Evolutionary conservation across 2,113 vertebrate genomes (phyloP).

Genomic region (Trichechus manatus): DNA sequence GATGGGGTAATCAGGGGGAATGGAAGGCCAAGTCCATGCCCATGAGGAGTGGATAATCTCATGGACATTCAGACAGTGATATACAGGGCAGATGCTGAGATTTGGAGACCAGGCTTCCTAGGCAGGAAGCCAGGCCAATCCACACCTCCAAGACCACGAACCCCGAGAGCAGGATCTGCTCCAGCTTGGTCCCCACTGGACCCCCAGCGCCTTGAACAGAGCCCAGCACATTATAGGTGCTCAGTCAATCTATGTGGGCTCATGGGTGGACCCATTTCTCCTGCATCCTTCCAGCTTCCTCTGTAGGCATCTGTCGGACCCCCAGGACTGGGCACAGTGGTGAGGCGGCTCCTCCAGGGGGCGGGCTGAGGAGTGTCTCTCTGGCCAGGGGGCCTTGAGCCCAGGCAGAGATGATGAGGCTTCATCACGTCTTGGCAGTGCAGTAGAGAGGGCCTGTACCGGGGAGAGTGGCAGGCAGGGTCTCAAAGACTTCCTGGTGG

Average conservation of each 20-base stretch:
- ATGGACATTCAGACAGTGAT: background rate
- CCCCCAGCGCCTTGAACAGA: background rate
- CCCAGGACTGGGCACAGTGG: no score
- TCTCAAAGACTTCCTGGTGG: background rate
- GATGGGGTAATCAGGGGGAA: background rate
- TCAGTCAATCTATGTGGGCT: background rate
- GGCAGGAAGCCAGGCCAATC: background rate
- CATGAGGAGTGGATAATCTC: no score
- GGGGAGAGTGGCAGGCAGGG: background rate
- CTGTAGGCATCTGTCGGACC: no score
- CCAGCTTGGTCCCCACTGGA: fast-evolving
- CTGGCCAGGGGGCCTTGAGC: background rate
- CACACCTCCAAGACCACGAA: background rate
- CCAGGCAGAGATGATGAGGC: background rate
- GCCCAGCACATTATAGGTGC: fast-evolving
- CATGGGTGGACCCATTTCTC: background rate
- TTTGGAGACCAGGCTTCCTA: background rate
- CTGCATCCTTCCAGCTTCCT: background rate
- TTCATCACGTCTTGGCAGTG: background rate
- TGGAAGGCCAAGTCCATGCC: background rate
- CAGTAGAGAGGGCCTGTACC: background rate
- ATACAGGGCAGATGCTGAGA: background rate
- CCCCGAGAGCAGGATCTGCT: background rate
- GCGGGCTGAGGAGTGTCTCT: background rate
- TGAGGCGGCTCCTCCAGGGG: background rate